Percentiles rank a stretch among this genome's conserved stretches.
phyloP scores from a whole-genome alignment of 2,113 vertebrate species.

The Pteronura brasiliensis region DNA sequence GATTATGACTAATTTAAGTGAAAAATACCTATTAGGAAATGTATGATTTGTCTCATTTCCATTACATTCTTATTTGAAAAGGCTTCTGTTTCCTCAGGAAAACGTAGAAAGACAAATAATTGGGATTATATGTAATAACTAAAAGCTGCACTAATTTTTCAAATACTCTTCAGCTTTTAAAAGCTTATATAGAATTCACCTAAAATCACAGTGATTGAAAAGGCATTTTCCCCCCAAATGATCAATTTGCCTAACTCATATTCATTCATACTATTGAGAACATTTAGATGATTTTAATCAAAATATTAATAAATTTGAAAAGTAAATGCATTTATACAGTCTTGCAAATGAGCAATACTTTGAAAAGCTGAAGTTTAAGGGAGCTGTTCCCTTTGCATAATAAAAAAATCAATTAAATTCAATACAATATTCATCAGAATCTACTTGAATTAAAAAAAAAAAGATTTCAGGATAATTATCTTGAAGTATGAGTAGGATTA shows the following conservation, averaged over 20 bases:
- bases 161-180: conserved; percentile 53
- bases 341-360: conserved; percentile 6
- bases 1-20: conserved; percentile 66
- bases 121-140: conserved; percentile 25
- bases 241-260: conserved; percentile 53
- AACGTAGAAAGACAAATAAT: conserved; percentile 28
- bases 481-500: background rate
- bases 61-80: conserved; percentile 19
- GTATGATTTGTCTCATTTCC: conserved; percentile 37
- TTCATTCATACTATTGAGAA: conserved; percentile 45
- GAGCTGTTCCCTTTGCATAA: conserved; percentile 20
- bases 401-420: conserved; percentile 29
- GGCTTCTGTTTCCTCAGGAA: background rate
- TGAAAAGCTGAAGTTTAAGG: conserved; percentile 37
- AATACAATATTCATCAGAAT: conserved; percentile 34
- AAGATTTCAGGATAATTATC: background rate
- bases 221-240: conserved; percentile 25
- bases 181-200: conserved; percentile 35
- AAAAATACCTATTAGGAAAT: conserved; percentile 52
- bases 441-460: background rate
- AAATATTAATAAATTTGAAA: conserved; percentile 70
- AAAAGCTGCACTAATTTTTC: conserved; percentile 28
- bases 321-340: conserved; percentile 37
- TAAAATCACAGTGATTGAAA: conserved; percentile 18
- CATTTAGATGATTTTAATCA: conserved; percentile 50